Evolutionary conservation across 1,140 invertebrate species (phyloP), one percentile per base, ranked within the genome.

Genomic region (Pseudoatta argentina): DNA sequence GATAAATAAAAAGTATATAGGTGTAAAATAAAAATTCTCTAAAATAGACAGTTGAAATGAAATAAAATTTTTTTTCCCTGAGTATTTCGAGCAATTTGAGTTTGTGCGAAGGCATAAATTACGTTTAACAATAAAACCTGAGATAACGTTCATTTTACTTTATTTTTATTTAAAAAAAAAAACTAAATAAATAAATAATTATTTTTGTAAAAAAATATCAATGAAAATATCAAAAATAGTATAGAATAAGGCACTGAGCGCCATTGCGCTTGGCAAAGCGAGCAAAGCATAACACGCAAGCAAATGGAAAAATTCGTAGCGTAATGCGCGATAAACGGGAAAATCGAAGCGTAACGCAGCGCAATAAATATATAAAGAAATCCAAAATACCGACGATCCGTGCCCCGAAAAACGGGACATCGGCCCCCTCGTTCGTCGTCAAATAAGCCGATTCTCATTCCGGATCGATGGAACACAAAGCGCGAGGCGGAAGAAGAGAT

Each of bases 401-500:
- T 18, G 27, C n/a, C 8, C n/a, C 69, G 69, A 75, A 83, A 75
- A 73, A 59, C 55, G 24, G 39, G 18, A 73, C 61, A 21, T 53
- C 48, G 61, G 27, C 27, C 48, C 18, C 53, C 55, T 63, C 44
- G 64, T 53, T 61, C 55, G 39, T 34, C 39, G 69, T 55, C 79
- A 73, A 83, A 83, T 83, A 83, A 83, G 79, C 79, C 69, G 79
- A 75, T n/a, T 61, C 27, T 83, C 69, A 69, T 89, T 88, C 75
- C 66, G 44, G 67, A 86, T 88, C 73, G 51, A 53, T 48, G 51
- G 30, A 85, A 63, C 71, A 59, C 69, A 61, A 87, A 87, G 57
- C 69, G 39, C 75, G 73, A 66, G 16, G n/a, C 30, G 73, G 6
- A 67, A 18, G 57, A 21, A 59, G n/a, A 27, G 67, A 79, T 66